These are phyloP conservation scores for Dendronephthya gigantea DNA, from an alignment of 64 coral and sea anemone species.

Conservation along the genomic window DNA sequence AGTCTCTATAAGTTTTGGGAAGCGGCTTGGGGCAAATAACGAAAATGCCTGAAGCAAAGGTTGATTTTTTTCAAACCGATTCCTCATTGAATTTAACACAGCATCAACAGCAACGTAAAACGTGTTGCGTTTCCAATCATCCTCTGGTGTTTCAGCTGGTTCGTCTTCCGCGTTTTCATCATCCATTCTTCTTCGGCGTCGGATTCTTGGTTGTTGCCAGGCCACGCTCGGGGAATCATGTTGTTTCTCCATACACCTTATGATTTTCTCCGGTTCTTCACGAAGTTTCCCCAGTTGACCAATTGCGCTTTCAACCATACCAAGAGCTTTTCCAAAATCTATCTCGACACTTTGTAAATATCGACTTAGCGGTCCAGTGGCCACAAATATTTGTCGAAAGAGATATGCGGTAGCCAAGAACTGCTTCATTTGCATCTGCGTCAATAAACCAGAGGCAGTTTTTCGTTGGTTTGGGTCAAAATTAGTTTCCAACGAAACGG, in stretches of 20 bases:
- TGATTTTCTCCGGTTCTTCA: background rate
- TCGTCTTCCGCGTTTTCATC: background rate
- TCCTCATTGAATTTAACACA: background rate
- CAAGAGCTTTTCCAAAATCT: conserved; percentile 6
- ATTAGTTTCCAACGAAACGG: background rate
- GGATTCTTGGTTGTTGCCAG: background rate
- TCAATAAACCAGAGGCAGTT: background rate
- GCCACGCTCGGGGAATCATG: background rate
- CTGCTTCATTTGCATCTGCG: background rate
- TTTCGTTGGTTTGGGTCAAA: background rate
- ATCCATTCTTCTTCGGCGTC: background rate
- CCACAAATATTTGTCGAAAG: conserved; percentile 2
- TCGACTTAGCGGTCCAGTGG: background rate
- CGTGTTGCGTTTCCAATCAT: background rate
- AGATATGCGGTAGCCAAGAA: background rate
- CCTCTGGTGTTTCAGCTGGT: background rate
- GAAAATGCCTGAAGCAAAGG: conserved; percentile 13
- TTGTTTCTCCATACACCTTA: background rate
- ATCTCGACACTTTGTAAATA: background rate
- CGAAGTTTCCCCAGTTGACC: background rate
- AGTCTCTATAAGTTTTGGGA: background rate
- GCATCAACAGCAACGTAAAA: background rate
- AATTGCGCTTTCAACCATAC: background rate
- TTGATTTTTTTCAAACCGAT: background rate
- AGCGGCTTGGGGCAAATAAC: background rate